Percentiles rank a stretch among this genome's conserved stretches.
These are phyloP conservation scores for Cettia cetti DNA, from an alignment of 2,113 vertebrate genomes.

Conservation along the genomic window DNA sequence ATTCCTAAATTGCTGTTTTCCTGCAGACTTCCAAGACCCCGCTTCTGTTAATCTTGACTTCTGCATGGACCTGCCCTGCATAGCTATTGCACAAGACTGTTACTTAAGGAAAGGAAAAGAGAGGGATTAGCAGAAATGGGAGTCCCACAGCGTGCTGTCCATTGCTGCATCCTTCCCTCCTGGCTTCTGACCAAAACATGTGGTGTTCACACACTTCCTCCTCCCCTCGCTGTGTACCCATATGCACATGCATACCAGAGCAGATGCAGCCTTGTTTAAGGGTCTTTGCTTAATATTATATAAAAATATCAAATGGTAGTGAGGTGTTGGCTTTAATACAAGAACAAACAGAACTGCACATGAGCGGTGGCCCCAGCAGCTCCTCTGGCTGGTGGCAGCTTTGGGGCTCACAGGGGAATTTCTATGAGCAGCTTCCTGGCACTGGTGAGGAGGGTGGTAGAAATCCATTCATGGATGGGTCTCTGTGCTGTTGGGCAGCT, in stretches of 20 bases:
- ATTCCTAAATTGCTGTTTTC: neutral
- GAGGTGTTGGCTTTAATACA: neutral
- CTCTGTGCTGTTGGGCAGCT: fast-evolving
- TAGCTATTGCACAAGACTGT: neutral
- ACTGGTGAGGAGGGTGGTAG: neutral
- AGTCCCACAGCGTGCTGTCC: neutral
- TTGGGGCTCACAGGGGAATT: neutral
- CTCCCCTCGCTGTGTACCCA: fast-evolving
- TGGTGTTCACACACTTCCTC: neutral
- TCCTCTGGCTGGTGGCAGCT: neutral
- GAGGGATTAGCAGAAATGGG: neutral
- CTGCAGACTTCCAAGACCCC: neutral
- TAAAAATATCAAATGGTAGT: no score
- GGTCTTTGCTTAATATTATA: neutral
- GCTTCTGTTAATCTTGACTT: neutral
- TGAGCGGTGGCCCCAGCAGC: neutral
- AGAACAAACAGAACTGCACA: fast-evolving
- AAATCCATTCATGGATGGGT: neutral
- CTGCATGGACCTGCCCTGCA: neutral
- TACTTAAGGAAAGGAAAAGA: neutral
- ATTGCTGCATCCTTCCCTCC: neutral
- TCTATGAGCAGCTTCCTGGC: neutral
- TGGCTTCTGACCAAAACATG: neutral
- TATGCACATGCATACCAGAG: neutral
- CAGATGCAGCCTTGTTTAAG: neutral